phyloP scores from a whole-genome alignment of 2,888 invertebrate genomes.

The Ornithoptera priamus region DNA sequence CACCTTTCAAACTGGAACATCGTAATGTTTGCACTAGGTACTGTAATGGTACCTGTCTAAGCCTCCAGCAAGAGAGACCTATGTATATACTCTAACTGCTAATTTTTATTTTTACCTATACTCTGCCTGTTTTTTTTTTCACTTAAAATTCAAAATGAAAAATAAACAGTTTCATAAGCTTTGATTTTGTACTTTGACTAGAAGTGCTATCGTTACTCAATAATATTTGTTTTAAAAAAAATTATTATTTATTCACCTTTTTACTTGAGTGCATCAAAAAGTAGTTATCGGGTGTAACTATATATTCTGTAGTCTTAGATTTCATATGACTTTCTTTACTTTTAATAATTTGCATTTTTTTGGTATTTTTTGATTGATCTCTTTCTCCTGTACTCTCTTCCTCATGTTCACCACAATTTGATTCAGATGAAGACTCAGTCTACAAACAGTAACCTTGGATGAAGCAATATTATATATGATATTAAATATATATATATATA shows the following conservation, averaged over 20 bases:
- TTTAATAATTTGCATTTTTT: conserved; percentile 49
- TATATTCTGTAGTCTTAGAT: conserved; percentile 75
- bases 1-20: no score
- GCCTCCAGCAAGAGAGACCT: no score
- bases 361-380: conserved; percentile 46
- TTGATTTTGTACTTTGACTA: neutral
- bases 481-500: no score
- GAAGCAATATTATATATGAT: neutral
- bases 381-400: conserved; percentile 36
- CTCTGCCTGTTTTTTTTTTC: no score
- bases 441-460: conserved; percentile 29
- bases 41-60: no score
- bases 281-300: conserved; percentile 84
- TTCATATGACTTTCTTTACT: conserved; percentile 46
- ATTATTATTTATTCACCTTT: conserved; percentile 56
- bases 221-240: neutral
- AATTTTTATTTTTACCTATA: no score
- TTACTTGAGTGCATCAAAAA: conserved; percentile 82
- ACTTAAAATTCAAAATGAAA: no score
- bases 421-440: conserved; percentile 40
- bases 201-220: neutral
- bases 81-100: no score
- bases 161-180: no score
- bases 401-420: conserved; percentile 33
- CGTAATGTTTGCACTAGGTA: no score